phyloP scores from a whole-genome alignment of 92 coral and sea anemone genomes.

The Phenganax stokvisi region DNA sequence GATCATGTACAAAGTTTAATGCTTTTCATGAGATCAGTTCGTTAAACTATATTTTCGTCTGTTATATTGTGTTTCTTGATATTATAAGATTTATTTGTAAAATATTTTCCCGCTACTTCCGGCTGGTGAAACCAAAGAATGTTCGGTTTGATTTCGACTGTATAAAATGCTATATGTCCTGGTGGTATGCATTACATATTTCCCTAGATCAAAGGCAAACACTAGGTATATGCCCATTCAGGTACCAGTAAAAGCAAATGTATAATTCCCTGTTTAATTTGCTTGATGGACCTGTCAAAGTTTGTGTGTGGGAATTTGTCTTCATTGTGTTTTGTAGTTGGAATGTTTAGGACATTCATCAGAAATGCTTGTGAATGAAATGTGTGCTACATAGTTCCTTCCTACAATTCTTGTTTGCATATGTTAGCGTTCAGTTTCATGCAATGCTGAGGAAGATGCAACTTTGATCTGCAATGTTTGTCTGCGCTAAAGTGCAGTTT shows the following conservation, averaged over 20 bases:
- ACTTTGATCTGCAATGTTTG: too few relatives aligned
- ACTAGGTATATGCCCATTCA: slow-evolving; percentile 2
- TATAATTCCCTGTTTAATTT: not conserved
- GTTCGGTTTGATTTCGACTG: not conserved
- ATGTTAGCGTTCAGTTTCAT: not conserved
- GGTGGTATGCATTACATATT: not conserved
- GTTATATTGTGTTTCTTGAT: too few relatives aligned
- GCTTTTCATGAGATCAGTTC: not conserved
- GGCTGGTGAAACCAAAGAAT: not conserved
- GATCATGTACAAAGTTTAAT: too few relatives aligned
- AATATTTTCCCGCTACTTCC: not conserved
- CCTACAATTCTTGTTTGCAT: too few relatives aligned
- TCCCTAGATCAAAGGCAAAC: not conserved
- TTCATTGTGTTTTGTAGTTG: not conserved
- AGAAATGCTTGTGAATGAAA: not conserved
- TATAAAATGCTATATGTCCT: not conserved
- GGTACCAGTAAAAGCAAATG: not conserved
- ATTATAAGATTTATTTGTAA: too few relatives aligned
- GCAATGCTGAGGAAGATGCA: not conserved
- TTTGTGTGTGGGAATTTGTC: not conserved
- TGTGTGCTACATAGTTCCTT: not conserved
- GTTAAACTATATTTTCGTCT: too few relatives aligned
- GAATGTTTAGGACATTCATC: not conserved
- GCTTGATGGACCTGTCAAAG: slow-evolving; percentile 2
- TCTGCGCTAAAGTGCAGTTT: too few relatives aligned